Evolutionary conservation across 2,113 vertebrate genomes (phyloP).

Genomic region (Eira barbara): DNA sequence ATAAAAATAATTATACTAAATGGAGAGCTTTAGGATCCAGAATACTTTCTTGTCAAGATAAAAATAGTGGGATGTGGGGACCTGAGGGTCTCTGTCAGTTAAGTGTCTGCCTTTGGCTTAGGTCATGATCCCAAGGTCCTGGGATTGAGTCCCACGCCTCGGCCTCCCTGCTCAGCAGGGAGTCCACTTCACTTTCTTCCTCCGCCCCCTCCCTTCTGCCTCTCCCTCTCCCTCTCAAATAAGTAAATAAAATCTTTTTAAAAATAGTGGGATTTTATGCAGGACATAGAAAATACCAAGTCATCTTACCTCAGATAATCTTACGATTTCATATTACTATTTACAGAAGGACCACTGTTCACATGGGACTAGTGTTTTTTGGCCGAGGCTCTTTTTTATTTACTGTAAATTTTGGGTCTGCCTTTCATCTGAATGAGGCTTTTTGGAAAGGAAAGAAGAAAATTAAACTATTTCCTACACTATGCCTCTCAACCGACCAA

Average conservation of each 20-base stretch:
- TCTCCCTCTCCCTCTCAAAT: too few species aligned
- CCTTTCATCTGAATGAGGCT: background rate
- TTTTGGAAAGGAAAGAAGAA: constrained; percentile 7
- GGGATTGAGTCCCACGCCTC: too few species aligned
- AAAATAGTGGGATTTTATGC: too few species aligned
- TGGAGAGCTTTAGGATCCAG: background rate
- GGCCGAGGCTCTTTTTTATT: background rate
- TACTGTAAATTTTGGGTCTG: background rate
- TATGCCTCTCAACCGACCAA: background rate
- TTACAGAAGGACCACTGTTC: background rate
- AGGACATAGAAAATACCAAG: too few species aligned
- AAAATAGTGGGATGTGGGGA: background rate
- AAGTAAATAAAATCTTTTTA: too few species aligned
- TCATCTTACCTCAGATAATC: too few species aligned
- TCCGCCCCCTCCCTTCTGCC: too few species aligned
- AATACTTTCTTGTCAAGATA: background rate
- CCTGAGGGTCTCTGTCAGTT: background rate
- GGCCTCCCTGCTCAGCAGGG: too few species aligned
- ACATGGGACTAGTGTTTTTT: background rate
- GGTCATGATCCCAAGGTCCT: background rate
- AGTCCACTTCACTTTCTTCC: too few species aligned
- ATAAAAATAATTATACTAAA: background rate
- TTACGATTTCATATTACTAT: too few species aligned
- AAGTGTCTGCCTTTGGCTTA: background rate
- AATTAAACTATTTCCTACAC: background rate